phyloP scores from a whole-genome alignment of 2,888 invertebrate species.

The Drosophila meridiana region DNA sequence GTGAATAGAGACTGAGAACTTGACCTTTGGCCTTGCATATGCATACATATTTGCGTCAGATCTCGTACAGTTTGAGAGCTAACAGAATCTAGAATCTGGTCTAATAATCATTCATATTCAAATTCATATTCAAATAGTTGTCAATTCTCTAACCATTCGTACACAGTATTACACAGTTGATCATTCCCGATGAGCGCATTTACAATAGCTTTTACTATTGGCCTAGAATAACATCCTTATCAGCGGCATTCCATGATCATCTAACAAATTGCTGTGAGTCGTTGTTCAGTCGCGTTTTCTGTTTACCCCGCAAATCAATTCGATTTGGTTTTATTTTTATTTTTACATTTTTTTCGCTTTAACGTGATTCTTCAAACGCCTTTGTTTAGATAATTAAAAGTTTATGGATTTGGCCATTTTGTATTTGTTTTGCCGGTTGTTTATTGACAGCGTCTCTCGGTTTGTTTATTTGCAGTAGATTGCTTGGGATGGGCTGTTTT shows the following conservation, averaged over 20 bases:
- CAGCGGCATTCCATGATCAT: slow-evolving; percentile 51
- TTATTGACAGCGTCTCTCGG: slow-evolving; percentile 30
- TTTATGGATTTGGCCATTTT: slow-evolving; percentile 52
- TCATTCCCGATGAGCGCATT: background rate
- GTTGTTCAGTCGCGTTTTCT: slow-evolving; percentile 14
- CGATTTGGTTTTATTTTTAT: background rate
- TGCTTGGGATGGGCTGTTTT: background rate
- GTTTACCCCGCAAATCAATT: slow-evolving; percentile 28
- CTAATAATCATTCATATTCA: too few relatives aligned
- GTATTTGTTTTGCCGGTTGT: slow-evolving; percentile 33
- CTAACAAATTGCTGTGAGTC: slow-evolving; percentile 37
- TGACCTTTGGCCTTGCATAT: background rate
- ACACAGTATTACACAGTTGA: background rate
- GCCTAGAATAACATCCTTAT: slow-evolving; percentile 35
- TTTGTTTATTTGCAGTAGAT: slow-evolving; percentile 14
- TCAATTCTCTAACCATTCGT: too few relatives aligned
- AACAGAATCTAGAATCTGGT: too few relatives aligned
- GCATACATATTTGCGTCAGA: background rate
- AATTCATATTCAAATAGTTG: too few relatives aligned
- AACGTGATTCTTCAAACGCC: slow-evolving; percentile 26
- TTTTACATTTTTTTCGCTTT: background rate
- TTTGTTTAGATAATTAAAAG: slow-evolving; percentile 55
- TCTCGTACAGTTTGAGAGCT: background rate
- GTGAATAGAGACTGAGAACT: background rate
- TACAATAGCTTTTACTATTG: slow-evolving; percentile 1